Evolutionary conservation across 1,140 invertebrate genomes (phyloP).

Genomic region (Amyelois transitella): DNA sequence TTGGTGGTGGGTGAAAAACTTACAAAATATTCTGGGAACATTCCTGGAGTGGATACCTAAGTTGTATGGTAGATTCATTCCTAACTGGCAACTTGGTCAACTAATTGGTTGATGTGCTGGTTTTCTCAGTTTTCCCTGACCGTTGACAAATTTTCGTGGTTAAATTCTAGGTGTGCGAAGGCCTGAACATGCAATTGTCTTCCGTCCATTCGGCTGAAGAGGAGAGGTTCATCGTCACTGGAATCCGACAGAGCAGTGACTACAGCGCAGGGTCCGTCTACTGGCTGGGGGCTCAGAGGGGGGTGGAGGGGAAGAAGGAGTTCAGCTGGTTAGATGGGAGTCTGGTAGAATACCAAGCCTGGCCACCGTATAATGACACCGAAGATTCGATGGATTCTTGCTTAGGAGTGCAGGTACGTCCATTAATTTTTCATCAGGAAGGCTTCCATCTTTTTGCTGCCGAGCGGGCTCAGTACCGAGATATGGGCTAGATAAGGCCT

Average conservation of each 20-base stretch:
- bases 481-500: too few relatives aligned
- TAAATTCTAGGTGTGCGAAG: slow-evolving; percentile 76
- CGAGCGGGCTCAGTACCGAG: too few relatives aligned
- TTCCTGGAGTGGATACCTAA: too few relatives aligned
- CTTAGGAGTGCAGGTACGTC: slow-evolving; percentile 70
- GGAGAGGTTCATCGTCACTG: slow-evolving; percentile 78
- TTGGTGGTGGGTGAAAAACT: too few relatives aligned
- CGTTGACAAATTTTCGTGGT: background rate
- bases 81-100: too few relatives aligned
- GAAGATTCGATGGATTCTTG: slow-evolving; percentile 59
- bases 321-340: slow-evolving; percentile 77
- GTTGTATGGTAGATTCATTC: too few relatives aligned
- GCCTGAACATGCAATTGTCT: slow-evolving; percentile 77
- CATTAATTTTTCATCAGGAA: too few relatives aligned
- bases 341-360: slow-evolving; percentile 75
- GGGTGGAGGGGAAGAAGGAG: slow-evolving; percentile 54
- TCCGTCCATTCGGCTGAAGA: slow-evolving; percentile 78
- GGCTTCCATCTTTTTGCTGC: too few relatives aligned
- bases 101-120: too few relatives aligned
- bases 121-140: too few relatives aligned
- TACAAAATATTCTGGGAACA: too few relatives aligned
- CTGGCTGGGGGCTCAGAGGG: slow-evolving; percentile 77
- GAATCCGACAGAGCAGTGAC: slow-evolving; percentile 78
- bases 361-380: slow-evolving; percentile 74
- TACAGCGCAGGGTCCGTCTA: slow-evolving; percentile 80